These are phyloP conservation scores for Corydoras maculifer DNA, from an alignment of 2,113 vertebrate species.

Conservation along the genomic window DNA sequence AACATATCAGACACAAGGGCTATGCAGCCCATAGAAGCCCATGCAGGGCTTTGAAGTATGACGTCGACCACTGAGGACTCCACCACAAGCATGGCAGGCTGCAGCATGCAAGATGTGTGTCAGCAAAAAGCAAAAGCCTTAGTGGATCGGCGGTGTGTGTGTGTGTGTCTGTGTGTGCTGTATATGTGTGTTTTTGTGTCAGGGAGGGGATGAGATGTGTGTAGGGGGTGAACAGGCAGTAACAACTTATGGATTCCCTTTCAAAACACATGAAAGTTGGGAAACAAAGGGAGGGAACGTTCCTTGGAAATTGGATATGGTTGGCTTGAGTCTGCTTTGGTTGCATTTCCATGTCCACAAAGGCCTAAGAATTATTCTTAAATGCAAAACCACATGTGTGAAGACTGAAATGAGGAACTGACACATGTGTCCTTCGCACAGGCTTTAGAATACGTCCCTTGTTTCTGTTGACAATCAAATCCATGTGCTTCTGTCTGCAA, in stretches of 20 bases:
- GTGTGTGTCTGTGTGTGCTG: no score
- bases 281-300: slow-evolving; percentile 38
- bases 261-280: slow-evolving; percentile 38
- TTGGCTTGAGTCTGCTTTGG: slow-evolving; percentile 36
- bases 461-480: slow-evolving; percentile 31
- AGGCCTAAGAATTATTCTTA: slow-evolving; percentile 46
- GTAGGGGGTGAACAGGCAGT: slow-evolving; percentile 1
- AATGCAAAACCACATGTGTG: slow-evolving; percentile 49
- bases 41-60: slow-evolving; percentile 58
- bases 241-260: slow-evolving; percentile 38
- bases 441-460: slow-evolving; percentile 29
- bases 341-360: slow-evolving; percentile 44
- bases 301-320: slow-evolving; percentile 44
- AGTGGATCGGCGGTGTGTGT: slow-evolving; percentile 8
- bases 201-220: no score
- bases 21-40: slow-evolving; percentile 46
- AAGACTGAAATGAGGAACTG: slow-evolving; percentile 32
- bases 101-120: slow-evolving; percentile 54
- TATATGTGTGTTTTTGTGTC: no score
- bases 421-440: slow-evolving; percentile 30
- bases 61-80: slow-evolving; percentile 54
- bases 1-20: slow-evolving; percentile 59
- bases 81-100: slow-evolving; percentile 54
- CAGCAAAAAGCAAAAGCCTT: slow-evolving; percentile 46
- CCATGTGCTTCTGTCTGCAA: slow-evolving; percentile 18